phyloP scores from a whole-genome alignment of 2,113 vertebrate species.

The Nannospalax galili region DNA sequence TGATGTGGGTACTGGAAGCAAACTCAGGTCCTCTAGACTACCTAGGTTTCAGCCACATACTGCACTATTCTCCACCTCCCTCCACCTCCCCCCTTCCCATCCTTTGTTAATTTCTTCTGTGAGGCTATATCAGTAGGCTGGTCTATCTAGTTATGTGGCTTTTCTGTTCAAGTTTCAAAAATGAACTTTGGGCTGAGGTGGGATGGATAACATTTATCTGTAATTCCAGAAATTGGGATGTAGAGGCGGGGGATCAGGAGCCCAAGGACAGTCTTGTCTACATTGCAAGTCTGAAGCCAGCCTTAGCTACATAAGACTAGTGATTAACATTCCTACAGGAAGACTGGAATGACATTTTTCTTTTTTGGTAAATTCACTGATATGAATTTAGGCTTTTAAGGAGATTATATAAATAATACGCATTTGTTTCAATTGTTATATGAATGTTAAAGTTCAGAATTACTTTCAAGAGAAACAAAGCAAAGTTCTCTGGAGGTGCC shows the following conservation, averaged over 20 bases:
- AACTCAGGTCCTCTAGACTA: neutral
- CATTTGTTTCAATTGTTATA: neutral
- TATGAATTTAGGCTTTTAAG: neutral
- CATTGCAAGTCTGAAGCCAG: neutral
- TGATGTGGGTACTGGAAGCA: neutral
- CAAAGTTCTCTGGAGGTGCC: neutral
- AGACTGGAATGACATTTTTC: neutral
- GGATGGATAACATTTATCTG: neutral
- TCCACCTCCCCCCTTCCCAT: neutral
- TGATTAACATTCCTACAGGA: neutral
- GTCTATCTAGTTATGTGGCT: neutral
- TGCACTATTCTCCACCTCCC: neutral
- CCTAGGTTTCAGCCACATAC: accelerated
- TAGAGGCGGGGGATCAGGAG: neutral
- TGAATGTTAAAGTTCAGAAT: neutral
- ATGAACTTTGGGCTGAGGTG: neutral
- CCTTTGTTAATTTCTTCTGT: neutral
- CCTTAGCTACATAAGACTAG: neutral
- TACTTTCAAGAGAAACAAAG: neutral
- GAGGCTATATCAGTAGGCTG: neutral
- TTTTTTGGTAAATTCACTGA: neutral
- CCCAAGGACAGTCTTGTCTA: neutral
- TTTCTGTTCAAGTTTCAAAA: neutral
- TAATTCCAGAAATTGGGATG: neutral
- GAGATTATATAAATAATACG: neutral